These are phyloP conservation scores for Aulostomus chinensis DNA, from an alignment of 2,797 vertebrate genomes.

Conservation along the genomic window DNA sequence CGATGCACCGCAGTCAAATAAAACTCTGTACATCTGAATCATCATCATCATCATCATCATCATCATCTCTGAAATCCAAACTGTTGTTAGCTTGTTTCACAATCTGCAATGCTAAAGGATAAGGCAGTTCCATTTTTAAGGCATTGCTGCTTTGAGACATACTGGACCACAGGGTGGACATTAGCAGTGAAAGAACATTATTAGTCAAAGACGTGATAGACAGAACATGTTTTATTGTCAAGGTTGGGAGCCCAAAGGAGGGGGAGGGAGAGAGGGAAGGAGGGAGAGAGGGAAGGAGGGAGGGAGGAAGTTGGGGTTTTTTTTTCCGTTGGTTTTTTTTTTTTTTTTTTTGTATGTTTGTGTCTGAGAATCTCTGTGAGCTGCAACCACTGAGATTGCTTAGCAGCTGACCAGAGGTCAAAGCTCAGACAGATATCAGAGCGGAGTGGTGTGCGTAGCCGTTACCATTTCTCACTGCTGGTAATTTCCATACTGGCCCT, in stretches of 20 bases:
- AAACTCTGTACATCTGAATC: slow-evolving; percentile 63
- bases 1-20: slow-evolving; percentile 55
- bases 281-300: too few relatives aligned
- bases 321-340: too few relatives aligned
- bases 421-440: slow-evolving; percentile 77
- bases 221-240: slow-evolving; percentile 48
- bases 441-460: slow-evolving; percentile 73
- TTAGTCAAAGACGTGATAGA: slow-evolving; percentile 42
- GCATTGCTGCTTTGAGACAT: slow-evolving; percentile 79
- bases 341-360: slow-evolving; percentile 48
- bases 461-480: slow-evolving; percentile 90
- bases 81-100: slow-evolving; percentile 59
- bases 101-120: slow-evolving; percentile 78
- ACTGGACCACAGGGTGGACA: slow-evolving; percentile 55
- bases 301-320: too few relatives aligned
- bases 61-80: slow-evolving; percentile 57
- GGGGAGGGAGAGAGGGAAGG: slow-evolving; percentile 6
- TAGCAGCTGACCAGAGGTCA: slow-evolving; percentile 69
- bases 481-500: slow-evolving; percentile 99
- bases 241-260: slow-evolving; percentile 35
- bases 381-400: slow-evolving; percentile 79
- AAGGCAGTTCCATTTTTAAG: slow-evolving; percentile 82
- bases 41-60: too few relatives aligned
- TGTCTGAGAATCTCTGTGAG: slow-evolving; percentile 63
- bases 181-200: not conserved